phyloP scores from a whole-genome alignment of 2,888 invertebrate genomes.

The Uropetala carovei region DNA sequence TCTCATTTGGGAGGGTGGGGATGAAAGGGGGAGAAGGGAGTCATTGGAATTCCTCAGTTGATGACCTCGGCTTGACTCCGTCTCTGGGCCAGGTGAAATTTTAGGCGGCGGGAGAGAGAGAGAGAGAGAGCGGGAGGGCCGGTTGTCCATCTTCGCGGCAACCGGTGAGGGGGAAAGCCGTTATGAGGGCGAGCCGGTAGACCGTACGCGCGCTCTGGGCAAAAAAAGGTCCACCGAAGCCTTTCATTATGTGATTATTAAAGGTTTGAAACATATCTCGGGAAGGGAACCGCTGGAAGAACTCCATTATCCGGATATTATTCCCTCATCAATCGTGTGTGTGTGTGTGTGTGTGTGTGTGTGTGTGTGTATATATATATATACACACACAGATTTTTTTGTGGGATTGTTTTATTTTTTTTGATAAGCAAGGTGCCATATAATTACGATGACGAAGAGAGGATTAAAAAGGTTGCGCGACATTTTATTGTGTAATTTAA shows the following conservation, averaged over 20 bases:
- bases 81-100: conserved; percentile 19
- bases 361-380: no score
- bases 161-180: conserved; percentile 29
- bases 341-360: no score
- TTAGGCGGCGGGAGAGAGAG: not conserved
- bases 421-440: no score
- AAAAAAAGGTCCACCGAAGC: conserved; percentile 6
- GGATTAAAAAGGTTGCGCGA: no score
- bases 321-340: not conserved
- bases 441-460: no score
- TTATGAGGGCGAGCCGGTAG: conserved; percentile 18
- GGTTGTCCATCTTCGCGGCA: not conserved
- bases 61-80: conserved; percentile 9
- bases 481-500: no score
- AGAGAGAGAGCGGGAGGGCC: conserved; percentile 11
- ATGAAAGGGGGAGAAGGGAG: not conserved
- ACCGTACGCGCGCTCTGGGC: conserved; percentile 17
- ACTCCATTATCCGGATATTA: conserved; percentile 8
- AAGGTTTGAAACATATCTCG: conserved; percentile 11
- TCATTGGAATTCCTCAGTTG: not conserved
- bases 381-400: no score
- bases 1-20: not conserved
- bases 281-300: conserved; percentile 18
- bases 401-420: no score
- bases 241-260: conserved; percentile 32